Evolutionary conservation across 2,797 vertebrate genomes (phyloP).

Genomic region (Meriones psammophilus): DNA sequence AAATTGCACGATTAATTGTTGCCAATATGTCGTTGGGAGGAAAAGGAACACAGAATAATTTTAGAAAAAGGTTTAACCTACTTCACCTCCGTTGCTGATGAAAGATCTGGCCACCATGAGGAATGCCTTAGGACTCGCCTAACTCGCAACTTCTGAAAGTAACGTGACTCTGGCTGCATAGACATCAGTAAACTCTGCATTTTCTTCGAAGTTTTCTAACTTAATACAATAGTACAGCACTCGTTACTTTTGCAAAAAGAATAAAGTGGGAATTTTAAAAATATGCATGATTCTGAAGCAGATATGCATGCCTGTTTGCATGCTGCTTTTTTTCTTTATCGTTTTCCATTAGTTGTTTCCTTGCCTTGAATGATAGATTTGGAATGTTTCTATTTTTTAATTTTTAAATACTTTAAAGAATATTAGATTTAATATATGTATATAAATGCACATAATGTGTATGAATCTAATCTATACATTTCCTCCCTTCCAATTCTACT

Average conservation of each 20-base stretch:
- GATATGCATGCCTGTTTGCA: background rate
- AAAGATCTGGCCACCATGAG: conserved; percentile 39
- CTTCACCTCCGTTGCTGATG: conserved; percentile 28
- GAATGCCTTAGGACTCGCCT: background rate
- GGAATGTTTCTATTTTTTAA: background rate
- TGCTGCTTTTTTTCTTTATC: background rate
- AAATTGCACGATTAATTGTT: conserved; percentile 35
- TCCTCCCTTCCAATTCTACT: background rate
- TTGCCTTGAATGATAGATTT: background rate
- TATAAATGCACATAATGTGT: background rate
- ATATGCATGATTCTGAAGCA: background rate
- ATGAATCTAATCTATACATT: background rate
- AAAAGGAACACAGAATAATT: conserved; percentile 34
- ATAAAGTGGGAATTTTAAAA: background rate
- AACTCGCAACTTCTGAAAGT: conserved; percentile 33
- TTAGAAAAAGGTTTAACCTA: conserved; percentile 42
- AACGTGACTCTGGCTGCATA: background rate
- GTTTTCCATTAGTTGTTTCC: background rate
- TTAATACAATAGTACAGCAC: background rate
- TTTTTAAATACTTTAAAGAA: background rate
- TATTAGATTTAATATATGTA: background rate
- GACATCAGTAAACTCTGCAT: background rate
- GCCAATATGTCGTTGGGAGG: background rate
- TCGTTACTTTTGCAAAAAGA: background rate
- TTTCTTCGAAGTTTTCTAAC: background rate